Percentiles rank a stretch among this genome's conserved stretches.
phyloP scores from a whole-genome alignment of 2,113 vertebrate genomes.

The Sceloporus tristichus region DNA sequence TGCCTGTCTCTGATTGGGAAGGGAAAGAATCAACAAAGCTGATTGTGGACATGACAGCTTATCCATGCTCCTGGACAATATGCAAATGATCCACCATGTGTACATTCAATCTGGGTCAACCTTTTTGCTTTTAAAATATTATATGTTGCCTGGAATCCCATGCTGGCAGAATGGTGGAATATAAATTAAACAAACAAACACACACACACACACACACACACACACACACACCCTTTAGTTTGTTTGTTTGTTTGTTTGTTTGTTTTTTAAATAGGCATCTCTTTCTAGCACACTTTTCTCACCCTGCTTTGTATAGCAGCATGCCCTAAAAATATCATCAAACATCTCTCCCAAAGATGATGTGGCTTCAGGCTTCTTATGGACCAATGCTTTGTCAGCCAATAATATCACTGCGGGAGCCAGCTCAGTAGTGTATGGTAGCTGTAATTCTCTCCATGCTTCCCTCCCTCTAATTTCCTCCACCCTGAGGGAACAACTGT shows the following conservation, averaged over 20 bases:
- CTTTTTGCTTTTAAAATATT: not conserved
- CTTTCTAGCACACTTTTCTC: not conserved
- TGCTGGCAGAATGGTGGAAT: not conserved
- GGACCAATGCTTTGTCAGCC: slow-evolving; percentile 19
- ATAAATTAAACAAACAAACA: not conserved
- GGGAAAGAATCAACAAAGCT: not conserved
- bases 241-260: no score
- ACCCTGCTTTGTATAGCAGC: not conserved
- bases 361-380: not conserved
- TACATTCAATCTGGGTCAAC: not conserved
- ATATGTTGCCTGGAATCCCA: not conserved
- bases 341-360: slow-evolving; percentile 17
- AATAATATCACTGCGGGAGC: not conserved
- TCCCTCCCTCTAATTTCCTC: slow-evolving; percentile 36
- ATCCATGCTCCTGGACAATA: not conserved
- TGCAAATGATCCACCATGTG: not conserved
- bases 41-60: not conserved
- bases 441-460: not conserved
- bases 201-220: not conserved
- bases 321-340: not conserved
- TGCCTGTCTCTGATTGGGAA: not conserved
- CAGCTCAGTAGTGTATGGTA: not conserved
- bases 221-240: no score
- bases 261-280: not conserved
- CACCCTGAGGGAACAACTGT: slow-evolving; percentile 34